These are phyloP conservation scores for Apamea anceps DNA, from an alignment of 2,888 invertebrate genomes.

Conservation along the genomic window DNA sequence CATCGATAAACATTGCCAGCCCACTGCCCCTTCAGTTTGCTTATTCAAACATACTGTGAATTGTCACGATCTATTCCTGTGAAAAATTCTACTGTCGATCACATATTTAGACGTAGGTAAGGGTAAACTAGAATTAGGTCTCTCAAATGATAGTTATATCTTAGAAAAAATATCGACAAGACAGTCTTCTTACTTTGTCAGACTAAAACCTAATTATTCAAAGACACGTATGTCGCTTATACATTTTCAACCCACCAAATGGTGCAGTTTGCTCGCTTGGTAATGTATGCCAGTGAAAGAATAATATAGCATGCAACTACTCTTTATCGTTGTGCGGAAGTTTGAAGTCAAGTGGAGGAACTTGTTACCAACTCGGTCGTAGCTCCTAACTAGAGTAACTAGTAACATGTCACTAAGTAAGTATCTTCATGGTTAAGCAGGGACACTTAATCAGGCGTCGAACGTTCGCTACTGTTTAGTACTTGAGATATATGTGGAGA, in stretches of 20 bases:
- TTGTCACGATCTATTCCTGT: neutral
- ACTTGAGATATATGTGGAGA: conserved; percentile 18
- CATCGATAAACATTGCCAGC: neutral
- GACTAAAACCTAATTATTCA: neutral
- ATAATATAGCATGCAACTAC: conserved; percentile 52
- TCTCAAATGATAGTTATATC: neutral
- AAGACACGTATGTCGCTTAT: neutral
- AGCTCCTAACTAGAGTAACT: conserved; percentile 52
- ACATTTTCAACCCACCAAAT: neutral
- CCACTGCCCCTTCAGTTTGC: neutral
- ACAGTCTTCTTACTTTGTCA: neutral
- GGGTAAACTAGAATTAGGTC: neutral
- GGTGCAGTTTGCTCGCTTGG: conserved; percentile 18
- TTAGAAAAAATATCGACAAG: neutral
- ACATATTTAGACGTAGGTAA: neutral
- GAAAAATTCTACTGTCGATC: neutral
- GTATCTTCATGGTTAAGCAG: conserved; percentile 48
- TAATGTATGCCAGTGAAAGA: conserved; percentile 38
- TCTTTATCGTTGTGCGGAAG: conserved; percentile 53
- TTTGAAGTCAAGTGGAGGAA: conserved; percentile 51
- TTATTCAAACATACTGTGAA: neutral
- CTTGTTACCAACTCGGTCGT: conserved; percentile 53
- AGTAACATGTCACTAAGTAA: conserved; percentile 56
- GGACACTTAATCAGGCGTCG: conserved; percentile 50
- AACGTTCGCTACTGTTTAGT: conserved; percentile 31